Evolutionary conservation across 2,888 invertebrate genomes (phyloP).

Genomic region (Rhagonycha lutea): DNA sequence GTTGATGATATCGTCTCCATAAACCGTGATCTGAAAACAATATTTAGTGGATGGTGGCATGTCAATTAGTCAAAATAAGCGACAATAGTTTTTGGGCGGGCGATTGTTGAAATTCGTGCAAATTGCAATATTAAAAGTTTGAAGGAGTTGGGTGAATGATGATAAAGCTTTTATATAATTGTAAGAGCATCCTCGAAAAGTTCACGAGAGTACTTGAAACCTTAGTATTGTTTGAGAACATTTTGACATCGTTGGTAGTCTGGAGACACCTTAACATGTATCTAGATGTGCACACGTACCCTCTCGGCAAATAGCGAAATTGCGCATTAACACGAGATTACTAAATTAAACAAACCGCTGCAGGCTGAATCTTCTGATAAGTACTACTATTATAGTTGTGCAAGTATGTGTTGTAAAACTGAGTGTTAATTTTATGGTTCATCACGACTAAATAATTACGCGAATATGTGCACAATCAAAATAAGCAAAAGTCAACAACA

Average conservation of each 20-base stretch:
- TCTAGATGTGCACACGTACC: constrained; percentile 41
- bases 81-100: neutral
- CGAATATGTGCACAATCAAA: neutral
- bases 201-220: constrained; percentile 31
- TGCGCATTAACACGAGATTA: constrained; percentile 46
- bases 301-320: constrained; percentile 46
- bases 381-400: constrained; percentile 43
- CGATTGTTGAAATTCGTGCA: neutral
- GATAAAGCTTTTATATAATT: constrained; percentile 34
- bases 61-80: neutral
- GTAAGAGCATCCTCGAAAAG: constrained; percentile 37
- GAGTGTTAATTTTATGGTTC: constrained; percentile 16
- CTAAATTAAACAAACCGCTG: constrained; percentile 51
- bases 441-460: constrained; percentile 4
- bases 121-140: neutral
- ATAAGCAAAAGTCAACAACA: neutral
- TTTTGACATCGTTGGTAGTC: constrained; percentile 32
- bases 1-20: no score
- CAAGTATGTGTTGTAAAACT: constrained; percentile 38
- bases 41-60: neutral
- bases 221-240: constrained; percentile 31
- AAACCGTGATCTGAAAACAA: neutral
- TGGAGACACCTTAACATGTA: constrained; percentile 37
- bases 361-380: constrained; percentile 45
- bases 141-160: constrained; percentile 6